Conservation (phyloP, 2,888 invertebrate species). For the Spodoptera picta region DNA sequence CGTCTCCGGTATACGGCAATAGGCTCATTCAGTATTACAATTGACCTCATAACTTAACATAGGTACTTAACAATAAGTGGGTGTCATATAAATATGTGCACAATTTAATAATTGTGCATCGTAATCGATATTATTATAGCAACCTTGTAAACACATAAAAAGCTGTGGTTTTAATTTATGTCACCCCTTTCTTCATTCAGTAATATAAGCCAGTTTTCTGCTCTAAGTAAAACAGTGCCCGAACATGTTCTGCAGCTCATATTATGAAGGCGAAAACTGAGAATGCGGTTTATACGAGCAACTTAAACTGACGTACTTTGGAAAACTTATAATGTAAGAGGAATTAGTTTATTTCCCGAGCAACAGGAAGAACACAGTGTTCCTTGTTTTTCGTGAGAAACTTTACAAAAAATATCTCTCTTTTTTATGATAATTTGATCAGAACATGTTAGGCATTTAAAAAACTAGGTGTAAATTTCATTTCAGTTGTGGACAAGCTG, state of each 20-base stretch:
- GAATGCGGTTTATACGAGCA: slow-evolving; percentile 45
- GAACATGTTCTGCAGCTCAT: slow-evolving; percentile 22
- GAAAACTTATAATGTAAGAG: slow-evolving; percentile 50
- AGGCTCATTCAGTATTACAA: no score
- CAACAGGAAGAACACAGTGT: slow-evolving; percentile 39
- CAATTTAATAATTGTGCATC: no score
- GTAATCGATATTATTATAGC: no score
- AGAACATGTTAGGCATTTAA: slow-evolving; percentile 25
- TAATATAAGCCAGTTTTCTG: slow-evolving; percentile 4
- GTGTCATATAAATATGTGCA: no score
- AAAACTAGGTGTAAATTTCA: slow-evolving; percentile 9
- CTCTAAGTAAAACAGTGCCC: background rate
- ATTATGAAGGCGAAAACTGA: slow-evolving; percentile 43
- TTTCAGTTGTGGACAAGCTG: no score
- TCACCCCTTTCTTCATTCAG: no score
- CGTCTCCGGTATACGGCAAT: no score
- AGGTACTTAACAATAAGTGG: no score
- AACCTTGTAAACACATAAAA: no score
- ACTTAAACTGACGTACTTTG: slow-evolving; percentile 47
- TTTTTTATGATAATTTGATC: slow-evolving; percentile 37
- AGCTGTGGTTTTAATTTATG: no score
- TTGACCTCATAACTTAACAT: no score
- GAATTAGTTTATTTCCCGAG: slow-evolving; percentile 45
- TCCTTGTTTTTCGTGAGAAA: slow-evolving; percentile 6
- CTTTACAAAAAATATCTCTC: slow-evolving; percentile 1